Evolutionary conservation across 2,113 vertebrate genomes (phyloP).

Genomic region (Todiramphus saurophagus): DNA sequence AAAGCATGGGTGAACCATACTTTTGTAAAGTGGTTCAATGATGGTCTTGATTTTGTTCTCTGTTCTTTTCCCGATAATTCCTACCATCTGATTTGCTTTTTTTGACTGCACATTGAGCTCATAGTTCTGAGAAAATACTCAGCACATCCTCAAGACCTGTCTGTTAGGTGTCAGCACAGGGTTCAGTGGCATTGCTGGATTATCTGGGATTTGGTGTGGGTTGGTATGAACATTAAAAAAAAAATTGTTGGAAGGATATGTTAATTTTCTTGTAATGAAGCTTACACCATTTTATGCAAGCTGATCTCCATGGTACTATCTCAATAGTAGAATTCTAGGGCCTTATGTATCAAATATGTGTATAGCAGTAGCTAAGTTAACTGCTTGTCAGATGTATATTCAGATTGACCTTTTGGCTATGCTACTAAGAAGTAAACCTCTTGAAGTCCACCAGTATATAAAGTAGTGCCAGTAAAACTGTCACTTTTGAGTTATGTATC

Average conservation of each 20-base stretch:
- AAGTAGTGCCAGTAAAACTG: background rate
- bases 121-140: background rate
- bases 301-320: background rate
- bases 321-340: background rate
- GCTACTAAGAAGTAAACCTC: background rate
- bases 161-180: background rate
- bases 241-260: background rate
- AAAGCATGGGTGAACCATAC: background rate
- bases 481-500: background rate
- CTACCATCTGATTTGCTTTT: background rate
- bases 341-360: background rate
- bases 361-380: background rate
- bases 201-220: background rate
- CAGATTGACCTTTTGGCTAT: background rate
- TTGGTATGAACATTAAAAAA: background rate
- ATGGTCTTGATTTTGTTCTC: background rate
- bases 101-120: background rate
- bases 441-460: background rate
- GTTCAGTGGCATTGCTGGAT: background rate
- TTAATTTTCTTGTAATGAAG: background rate
- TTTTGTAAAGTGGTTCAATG: background rate
- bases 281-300: background rate
- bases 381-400: background rate
- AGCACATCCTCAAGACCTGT: background rate
- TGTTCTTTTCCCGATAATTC: background rate